Evolutionary conservation across 2,797 vertebrate species (phyloP).

Genomic region (Thripadectes ignobilis): DNA sequence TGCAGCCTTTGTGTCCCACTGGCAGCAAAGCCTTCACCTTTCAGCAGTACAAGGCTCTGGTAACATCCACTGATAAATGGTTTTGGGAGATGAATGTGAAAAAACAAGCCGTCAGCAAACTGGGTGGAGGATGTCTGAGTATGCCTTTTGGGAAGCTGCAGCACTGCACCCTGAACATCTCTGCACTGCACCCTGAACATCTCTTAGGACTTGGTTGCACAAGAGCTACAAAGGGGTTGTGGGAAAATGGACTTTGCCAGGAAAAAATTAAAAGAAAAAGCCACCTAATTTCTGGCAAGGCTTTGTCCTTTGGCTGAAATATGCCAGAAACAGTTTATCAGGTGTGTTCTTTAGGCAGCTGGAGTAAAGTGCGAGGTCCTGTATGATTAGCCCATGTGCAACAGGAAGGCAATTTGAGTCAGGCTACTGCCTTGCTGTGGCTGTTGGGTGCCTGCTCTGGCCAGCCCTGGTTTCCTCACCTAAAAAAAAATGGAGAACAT

Average conservation of each 20-base stretch:
- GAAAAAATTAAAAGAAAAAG: neutral
- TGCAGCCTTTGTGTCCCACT: neutral
- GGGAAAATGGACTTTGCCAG: neutral
- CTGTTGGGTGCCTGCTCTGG: accelerated
- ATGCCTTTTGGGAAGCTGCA: neutral
- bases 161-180: neutral
- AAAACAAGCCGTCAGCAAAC: accelerated
- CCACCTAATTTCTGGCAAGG: neutral
- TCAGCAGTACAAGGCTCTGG: accelerated
- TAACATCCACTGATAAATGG: neutral
- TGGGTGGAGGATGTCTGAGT: neutral
- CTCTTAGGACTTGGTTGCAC: neutral
- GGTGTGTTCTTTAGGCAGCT: neutral
- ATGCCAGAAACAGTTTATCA: neutral
- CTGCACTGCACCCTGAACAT: accelerated
- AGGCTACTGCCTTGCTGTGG: neutral
- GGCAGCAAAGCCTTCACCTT: neutral
- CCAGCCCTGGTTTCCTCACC: neutral
- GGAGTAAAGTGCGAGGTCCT: accelerated
- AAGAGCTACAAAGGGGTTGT: neutral
- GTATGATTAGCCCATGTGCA: accelerated
- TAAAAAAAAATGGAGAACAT: too few relatives aligned
- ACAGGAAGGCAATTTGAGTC: neutral
- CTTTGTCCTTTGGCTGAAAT: neutral
- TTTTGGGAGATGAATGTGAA: neutral